Percentiles rank a stretch among this genome's conserved stretches.
Evolutionary conservation across 2,113 vertebrate genomes (phyloP).

Genomic region (Ardeotis arabs): DNA sequence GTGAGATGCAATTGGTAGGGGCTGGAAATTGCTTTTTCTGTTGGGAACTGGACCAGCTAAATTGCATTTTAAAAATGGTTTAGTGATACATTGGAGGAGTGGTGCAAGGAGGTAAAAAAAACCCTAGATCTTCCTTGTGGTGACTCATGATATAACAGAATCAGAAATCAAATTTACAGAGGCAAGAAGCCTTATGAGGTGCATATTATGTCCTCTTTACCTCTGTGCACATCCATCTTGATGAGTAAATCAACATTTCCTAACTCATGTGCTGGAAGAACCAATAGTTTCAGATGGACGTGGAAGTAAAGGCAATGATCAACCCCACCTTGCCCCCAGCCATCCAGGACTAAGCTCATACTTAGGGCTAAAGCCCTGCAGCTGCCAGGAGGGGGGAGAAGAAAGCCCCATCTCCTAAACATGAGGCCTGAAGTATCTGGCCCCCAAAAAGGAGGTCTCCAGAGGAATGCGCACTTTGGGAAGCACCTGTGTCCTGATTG

Average conservation of each 20-base stretch:
- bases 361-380: not conserved
- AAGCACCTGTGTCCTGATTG: no score
- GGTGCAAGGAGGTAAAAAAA: not conserved
- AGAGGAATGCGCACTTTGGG: no score
- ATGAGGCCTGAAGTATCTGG: no score
- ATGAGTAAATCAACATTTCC: not conserved
- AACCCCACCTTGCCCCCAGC: not conserved
- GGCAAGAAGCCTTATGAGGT: not conserved
- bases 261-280: not conserved
- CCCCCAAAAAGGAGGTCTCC: no score
- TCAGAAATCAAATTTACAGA: not conserved
- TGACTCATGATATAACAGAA: not conserved
- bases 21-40: constrained; percentile 6
- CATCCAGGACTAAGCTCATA: not conserved
- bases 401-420: no score
- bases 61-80: not conserved
- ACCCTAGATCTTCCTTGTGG: not conserved
- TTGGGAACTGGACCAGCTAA: not conserved
- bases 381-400: no score
- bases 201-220: not conserved
- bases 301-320: not conserved
- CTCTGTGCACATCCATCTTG: not conserved
- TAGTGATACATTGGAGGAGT: not conserved
- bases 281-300: not conserved
- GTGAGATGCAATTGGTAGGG: not conserved